phyloP scores from a whole-genome alignment of 2,888 invertebrate genomes.

The Theretra japonica region DNA sequence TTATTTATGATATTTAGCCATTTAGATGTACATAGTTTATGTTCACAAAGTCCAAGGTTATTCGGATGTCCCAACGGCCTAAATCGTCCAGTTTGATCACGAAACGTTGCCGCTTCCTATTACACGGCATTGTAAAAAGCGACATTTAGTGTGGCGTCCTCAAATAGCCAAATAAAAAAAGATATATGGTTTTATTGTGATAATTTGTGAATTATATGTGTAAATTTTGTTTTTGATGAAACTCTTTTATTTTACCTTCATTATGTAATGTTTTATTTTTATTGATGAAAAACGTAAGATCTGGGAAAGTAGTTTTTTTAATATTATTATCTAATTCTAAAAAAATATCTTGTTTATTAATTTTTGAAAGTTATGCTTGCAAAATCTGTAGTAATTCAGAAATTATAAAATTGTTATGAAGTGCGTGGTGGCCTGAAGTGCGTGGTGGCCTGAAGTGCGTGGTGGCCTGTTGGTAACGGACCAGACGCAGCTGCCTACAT shows the following conservation, averaged over 20 bases:
- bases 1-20: constrained; percentile 5
- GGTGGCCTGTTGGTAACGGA: too few species aligned
- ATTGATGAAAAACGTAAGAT: not conserved
- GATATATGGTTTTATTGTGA: not conserved
- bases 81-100: constrained; percentile 2
- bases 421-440: too few species aligned
- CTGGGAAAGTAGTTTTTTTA: too few species aligned
- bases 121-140: not conserved
- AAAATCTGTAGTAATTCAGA: too few species aligned
- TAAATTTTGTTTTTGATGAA: not conserved
- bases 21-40: not conserved
- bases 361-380: too few species aligned
- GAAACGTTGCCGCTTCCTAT: constrained; percentile 5
- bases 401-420: too few species aligned
- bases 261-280: not conserved
- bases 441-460: too few species aligned
- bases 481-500: too few species aligned
- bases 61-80: not conserved
- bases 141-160: constrained; percentile 1
- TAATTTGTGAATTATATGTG: not conserved
- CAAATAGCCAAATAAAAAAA: not conserved
- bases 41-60: constrained; percentile 12
- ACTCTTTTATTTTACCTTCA: not conserved
- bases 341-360: too few species aligned
- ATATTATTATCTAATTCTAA: too few species aligned